A percentile compares a stretch with the other conserved stretches of the same genome.
Conservation (phyloP, 2,113 vertebrate species). For the Psilopogon haemacephalus region DNA sequence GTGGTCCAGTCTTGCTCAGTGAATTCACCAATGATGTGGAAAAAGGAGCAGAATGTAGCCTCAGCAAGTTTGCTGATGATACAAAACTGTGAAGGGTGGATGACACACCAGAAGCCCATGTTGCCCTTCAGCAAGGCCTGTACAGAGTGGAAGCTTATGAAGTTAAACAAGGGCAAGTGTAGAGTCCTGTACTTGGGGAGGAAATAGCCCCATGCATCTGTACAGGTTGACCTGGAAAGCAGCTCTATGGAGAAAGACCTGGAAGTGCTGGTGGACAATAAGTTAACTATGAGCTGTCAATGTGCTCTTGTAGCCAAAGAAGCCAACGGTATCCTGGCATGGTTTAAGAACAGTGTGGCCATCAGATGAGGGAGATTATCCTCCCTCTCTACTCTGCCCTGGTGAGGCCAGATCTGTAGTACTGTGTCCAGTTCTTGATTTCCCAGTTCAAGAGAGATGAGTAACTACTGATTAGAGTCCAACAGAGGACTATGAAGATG, state of each 20-base stretch:
- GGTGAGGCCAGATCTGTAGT: background rate
- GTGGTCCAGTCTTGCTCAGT: too few relatives aligned
- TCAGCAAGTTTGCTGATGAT: background rate
- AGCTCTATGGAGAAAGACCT: background rate
- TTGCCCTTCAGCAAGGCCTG: background rate
- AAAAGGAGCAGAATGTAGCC: too few relatives aligned
- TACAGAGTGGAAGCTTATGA: background rate
- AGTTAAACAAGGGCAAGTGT: background rate
- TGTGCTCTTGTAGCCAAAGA: background rate
- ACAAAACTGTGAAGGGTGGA: background rate
- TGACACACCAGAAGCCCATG: background rate
- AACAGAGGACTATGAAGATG: background rate
- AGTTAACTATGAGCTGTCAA: background rate
- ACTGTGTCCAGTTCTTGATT: background rate
- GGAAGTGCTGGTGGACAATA: background rate
- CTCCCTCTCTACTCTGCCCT: background rate
- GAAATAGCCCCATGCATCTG: background rate
- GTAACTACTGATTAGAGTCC: background rate
- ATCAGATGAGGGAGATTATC: background rate
- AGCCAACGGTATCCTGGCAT: background rate
- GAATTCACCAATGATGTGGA: too few relatives aligned
- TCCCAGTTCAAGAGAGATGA: background rate
- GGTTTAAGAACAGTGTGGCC: background rate
- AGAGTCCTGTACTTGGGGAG: background rate
- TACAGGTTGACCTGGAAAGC: background rate